Evolutionary conservation across 2,797 vertebrate species (phyloP).

Genomic region (Sternarchorhynchus goeldii): DNA sequence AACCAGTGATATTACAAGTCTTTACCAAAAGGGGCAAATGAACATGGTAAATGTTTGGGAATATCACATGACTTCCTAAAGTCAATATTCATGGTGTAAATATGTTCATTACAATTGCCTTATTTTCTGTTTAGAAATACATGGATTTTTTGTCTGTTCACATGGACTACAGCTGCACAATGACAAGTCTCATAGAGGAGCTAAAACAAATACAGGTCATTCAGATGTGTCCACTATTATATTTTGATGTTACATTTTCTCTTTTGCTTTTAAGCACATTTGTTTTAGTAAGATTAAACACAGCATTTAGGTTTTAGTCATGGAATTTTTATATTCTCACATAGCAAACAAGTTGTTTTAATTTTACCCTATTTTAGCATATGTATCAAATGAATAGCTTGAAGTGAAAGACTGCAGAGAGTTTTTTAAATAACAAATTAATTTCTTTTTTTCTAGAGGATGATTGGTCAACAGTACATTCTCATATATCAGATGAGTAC

Average conservation of each 20-base stretch:
- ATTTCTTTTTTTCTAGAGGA: slow-evolving; percentile 47
- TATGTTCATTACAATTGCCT: neutral
- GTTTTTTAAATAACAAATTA: neutral
- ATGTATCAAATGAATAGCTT: too few species aligned
- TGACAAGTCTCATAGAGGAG: slow-evolving; percentile 35
- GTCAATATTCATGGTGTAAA: slow-evolving; percentile 50
- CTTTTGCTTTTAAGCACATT: neutral
- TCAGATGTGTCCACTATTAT: neutral
- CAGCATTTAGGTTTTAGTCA: neutral
- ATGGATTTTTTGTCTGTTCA: slow-evolving; percentile 62
- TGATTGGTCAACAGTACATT: slow-evolving; percentile 48
- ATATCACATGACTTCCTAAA: neutral
- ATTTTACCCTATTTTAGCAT: too few species aligned
- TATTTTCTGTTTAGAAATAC: slow-evolving; percentile 51
- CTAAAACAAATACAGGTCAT: slow-evolving; percentile 54
- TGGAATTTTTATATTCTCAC: neutral
- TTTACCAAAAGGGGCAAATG: slow-evolving; percentile 56
- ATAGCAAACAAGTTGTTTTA: neutral
- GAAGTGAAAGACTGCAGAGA: neutral
- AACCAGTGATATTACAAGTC: slow-evolving; percentile 39
- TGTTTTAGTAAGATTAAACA: neutral
- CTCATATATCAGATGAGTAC: slow-evolving; percentile 60
- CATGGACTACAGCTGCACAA: slow-evolving; percentile 57
- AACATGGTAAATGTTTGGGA: slow-evolving; percentile 61
- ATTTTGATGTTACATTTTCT: neutral